phyloP scores from a whole-genome alignment of 2,797 vertebrate species.

The Garrulus glandarius region DNA sequence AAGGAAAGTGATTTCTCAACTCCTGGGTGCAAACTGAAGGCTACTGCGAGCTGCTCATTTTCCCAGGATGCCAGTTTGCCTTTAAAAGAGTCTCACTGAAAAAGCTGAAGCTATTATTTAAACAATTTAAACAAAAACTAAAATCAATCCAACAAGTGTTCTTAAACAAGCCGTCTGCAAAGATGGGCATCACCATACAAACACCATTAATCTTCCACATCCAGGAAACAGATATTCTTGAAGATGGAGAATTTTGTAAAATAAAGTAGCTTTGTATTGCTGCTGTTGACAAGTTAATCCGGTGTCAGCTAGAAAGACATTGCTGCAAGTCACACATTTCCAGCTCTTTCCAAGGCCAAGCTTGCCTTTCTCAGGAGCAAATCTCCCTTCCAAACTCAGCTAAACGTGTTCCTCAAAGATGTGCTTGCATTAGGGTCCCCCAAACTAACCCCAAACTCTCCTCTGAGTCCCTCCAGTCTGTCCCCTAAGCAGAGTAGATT shows the following conservation, averaged over 20 bases:
- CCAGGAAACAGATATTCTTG: not conserved
- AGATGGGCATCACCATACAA: not conserved
- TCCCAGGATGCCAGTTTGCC: not conserved
- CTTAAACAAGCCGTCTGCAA: not conserved
- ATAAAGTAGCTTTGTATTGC: not conserved
- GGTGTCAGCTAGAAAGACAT: not conserved
- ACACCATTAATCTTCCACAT: not conserved
- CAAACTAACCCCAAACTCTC: not conserved
- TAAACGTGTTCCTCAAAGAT: not conserved
- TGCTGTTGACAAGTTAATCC: not conserved
- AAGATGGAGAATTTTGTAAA: not conserved
- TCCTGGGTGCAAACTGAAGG: not conserved
- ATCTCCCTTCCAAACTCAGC: not conserved
- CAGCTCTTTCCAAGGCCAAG: not conserved
- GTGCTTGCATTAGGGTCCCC: no score
- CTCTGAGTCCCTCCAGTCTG: not conserved
- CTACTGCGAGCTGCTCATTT: rapidly evolving
- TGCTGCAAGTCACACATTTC: not conserved
- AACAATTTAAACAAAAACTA: not conserved
- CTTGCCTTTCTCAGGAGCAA: not conserved
- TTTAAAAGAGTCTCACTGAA: not conserved
- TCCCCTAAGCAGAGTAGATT: not conserved
- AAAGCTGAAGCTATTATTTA: not conserved
- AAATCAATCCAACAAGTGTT: not conserved
- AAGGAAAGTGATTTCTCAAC: not conserved